Evolutionary conservation across 2,888 invertebrate species (phyloP).

Genomic region (Orgyia antiqua): DNA sequence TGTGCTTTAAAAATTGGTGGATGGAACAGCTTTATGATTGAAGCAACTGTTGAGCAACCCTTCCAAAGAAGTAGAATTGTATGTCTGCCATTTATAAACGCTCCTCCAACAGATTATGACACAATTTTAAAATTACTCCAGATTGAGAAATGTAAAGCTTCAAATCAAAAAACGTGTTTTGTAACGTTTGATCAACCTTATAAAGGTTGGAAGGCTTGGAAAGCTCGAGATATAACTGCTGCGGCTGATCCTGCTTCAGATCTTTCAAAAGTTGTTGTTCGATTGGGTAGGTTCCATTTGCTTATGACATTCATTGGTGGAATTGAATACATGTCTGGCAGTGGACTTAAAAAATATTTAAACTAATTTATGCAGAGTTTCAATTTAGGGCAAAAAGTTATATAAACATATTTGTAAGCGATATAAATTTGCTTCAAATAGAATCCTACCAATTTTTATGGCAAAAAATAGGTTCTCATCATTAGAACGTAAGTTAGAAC

Average conservation of each 20-base stretch:
- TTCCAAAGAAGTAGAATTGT: constrained; percentile 20
- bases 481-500: no score
- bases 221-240: constrained; percentile 27
- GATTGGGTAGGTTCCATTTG: constrained; percentile 29
- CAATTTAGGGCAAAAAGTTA: no score
- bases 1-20: constrained; percentile 13
- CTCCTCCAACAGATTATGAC: constrained; percentile 26
- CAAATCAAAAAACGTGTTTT: constrained; percentile 18
- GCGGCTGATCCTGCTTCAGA: constrained; percentile 10
- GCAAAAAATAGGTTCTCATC: no score
- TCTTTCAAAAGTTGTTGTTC: constrained; percentile 10
- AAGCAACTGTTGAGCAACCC: constrained; percentile 13
- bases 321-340: constrained; percentile 28
- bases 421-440: no score
- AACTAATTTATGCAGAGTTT: constrained; percentile 22
- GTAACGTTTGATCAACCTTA: constrained; percentile 33
- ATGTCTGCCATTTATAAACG: no score
- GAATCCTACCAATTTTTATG: no score
- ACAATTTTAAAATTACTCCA: constrained; percentile 27
- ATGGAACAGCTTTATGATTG: constrained; percentile 34
- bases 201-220: constrained; percentile 27
- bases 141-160: constrained; percentile 12
- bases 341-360: constrained; percentile 25
- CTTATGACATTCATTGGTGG: constrained; percentile 25
- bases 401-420: no score